Conservation (phyloP, 2,797 vertebrate species). For the Onychomys torridus region DNA sequence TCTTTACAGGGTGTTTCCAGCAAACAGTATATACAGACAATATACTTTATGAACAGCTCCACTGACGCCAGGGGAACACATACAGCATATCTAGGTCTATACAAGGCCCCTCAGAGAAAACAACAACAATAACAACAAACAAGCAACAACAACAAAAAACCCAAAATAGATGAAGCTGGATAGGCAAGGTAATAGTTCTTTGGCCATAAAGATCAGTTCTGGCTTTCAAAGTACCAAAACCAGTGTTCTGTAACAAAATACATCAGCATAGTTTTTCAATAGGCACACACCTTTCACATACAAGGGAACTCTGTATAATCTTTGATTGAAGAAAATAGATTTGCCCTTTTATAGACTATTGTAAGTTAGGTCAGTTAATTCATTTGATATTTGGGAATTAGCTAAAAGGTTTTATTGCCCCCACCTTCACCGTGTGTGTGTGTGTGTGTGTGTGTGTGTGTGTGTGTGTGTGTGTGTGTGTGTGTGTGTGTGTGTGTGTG, state of each 20-base stretch:
- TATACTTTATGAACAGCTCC: neutral
- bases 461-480: neutral
- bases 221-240: neutral
- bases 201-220: slow-evolving; percentile 34
- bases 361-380: slow-evolving; percentile 5
- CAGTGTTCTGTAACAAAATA: slow-evolving; percentile 28
- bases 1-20: neutral
- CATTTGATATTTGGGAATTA: slow-evolving; percentile 19
- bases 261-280: slow-evolving; percentile 11
- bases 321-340: neutral
- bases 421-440: neutral
- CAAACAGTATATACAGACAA: neutral
- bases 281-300: neutral
- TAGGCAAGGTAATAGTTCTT: neutral
- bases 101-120: neutral
- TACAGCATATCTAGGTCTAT: neutral
- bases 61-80: neutral
- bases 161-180: neutral
- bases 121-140: neutral
- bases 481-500: neutral
- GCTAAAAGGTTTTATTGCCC: neutral
- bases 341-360: neutral
- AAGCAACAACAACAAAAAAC: neutral
- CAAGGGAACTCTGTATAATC: neutral
- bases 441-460: neutral